These are phyloP conservation scores for Ophiodon elongatus DNA, from an alignment of 2,113 vertebrate species.

Conservation along the genomic window DNA sequence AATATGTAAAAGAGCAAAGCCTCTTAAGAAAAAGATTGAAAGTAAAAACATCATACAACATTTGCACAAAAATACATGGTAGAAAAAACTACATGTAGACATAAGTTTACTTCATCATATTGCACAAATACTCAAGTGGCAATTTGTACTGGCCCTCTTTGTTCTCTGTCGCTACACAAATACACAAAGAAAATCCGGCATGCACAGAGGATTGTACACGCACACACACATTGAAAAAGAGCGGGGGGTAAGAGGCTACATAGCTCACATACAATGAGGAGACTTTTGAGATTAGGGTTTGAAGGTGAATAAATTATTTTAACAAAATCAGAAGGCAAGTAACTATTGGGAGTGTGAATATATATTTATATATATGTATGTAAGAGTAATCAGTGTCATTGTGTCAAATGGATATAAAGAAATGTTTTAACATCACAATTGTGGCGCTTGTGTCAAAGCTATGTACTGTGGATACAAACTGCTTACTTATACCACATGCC, in stretches of 20 bases:
- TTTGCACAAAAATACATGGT: constrained; percentile 41
- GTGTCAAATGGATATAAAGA: constrained; percentile 10
- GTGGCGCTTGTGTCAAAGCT: constrained; percentile 16
- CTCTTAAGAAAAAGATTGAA: constrained; percentile 44
- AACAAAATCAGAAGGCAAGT: constrained; percentile 18
- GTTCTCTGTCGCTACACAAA: constrained; percentile 33
- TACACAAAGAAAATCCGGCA: constrained; percentile 37
- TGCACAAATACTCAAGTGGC: constrained; percentile 84
- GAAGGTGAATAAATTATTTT: constrained; percentile 51
- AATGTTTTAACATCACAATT: constrained; percentile 14
- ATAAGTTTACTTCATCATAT: constrained; percentile 78
- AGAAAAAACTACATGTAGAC: constrained; percentile 56
- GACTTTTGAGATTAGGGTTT: constrained; percentile 31
- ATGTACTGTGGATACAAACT: constrained; percentile 13
- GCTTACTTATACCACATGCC: constrained; percentile 19
- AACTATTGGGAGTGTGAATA: constrained; percentile 34
- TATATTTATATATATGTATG: constrained; percentile 11
- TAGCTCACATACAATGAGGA: constrained; percentile 38
- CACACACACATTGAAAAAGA: neutral
- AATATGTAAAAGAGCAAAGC: constrained; percentile 54
- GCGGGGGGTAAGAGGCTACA: constrained; percentile 21
- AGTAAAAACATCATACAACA: constrained; percentile 62
- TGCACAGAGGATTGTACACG: constrained; percentile 18
- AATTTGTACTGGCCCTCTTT: constrained; percentile 74
- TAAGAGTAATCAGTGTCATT: constrained; percentile 22